Percentiles rank a stretch among this genome's conserved stretches.
Conservation (phyloP, 2,888 invertebrate genomes). For the Automeris io region DNA sequence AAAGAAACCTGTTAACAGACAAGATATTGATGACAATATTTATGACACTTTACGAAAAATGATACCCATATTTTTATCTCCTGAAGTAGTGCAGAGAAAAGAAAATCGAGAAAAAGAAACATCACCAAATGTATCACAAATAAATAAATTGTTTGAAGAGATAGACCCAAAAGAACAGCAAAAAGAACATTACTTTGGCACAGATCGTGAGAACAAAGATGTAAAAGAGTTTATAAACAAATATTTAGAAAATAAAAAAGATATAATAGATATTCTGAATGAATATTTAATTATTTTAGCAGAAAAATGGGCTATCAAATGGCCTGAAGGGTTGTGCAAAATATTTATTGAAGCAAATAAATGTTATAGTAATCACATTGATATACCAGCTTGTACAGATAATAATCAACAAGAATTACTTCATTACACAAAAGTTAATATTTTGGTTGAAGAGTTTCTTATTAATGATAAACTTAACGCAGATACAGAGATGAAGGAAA, state of each 20-base stretch:
- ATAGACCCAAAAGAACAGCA: slow-evolving; percentile 39
- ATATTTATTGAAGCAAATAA: slow-evolving; percentile 79
- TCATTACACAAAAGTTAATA: slow-evolving; percentile 52
- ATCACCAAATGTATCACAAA: slow-evolving; percentile 79
- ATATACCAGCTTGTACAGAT: slow-evolving; percentile 54
- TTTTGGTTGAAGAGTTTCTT: slow-evolving; percentile 57
- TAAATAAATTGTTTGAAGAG: slow-evolving; percentile 78
- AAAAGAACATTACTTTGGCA: slow-evolving; percentile 78
- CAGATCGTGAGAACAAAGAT: slow-evolving; percentile 79
- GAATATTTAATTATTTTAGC: slow-evolving; percentile 77
- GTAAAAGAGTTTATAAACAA: slow-evolving; percentile 79
- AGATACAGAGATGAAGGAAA: slow-evolving; percentile 33
- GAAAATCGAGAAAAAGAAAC: slow-evolving; percentile 66
- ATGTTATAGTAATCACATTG: slow-evolving; percentile 67
- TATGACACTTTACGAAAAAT: slow-evolving; percentile 82
- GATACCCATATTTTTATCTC: slow-evolving; percentile 78
- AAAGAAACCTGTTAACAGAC: slow-evolving; percentile 72
- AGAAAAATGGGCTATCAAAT: slow-evolving; percentile 78
- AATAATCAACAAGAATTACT: slow-evolving; percentile 47
- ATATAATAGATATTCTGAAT: slow-evolving; percentile 78
- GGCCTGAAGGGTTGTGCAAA: slow-evolving; percentile 79
- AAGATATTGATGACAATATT: slow-evolving; percentile 79
- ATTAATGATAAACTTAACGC: slow-evolving; percentile 52
- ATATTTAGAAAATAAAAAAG: slow-evolving; percentile 73
- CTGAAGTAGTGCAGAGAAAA: slow-evolving; percentile 51